Evolutionary conservation across 2,888 invertebrate species (phyloP), one percentile per base, ranked within the genome.

Genomic region (Chironomus tentans): DNA sequence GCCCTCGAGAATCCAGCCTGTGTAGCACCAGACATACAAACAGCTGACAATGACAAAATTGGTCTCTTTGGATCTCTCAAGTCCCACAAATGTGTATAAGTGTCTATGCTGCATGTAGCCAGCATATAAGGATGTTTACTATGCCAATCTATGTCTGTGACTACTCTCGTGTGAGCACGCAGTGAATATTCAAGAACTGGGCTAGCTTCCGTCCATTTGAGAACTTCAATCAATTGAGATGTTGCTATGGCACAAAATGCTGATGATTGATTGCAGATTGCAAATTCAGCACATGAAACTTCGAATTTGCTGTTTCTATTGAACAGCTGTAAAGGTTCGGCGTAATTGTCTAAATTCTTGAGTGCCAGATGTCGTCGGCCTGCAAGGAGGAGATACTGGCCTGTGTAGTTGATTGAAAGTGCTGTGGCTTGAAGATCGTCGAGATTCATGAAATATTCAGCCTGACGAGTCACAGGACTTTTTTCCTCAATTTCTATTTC

Each of bases 71-170:
- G 87, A 84, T 96, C 95, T 79, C 96, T 85, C 72, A 95, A 86
- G 82, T 98, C 97, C 97, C 97, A 97, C 76, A 97, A 87, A 82
- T 96, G 92, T 50, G 96, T 95, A 81, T 92, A 96, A 61, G 95
- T 94, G 82, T 97, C 97, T 75, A 95, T 94, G 4, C 97, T 97
- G 81, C 95, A 96, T 68, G 96, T 95, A 7, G 96, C 93, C 77
- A 94, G 82, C 69, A 91, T 83, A 82, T 91, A 89, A 1, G 91
- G 88, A 81, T 93, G 90, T 81, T 89, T 50, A 4, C 18, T 22
- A 81, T 96, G 95, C 92, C 97, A 98, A 84, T 97, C 95, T 76
- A 98, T 88, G 81, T 96, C 97, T 77, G 93, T 93, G 38, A 95
- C 92, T 18, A 93, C 92, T 78, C 95, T 86, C 0, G 94, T 94